Evolutionary conservation across 2,797 vertebrate genomes (phyloP).

Genomic region (Poecilia velifera): DNA sequence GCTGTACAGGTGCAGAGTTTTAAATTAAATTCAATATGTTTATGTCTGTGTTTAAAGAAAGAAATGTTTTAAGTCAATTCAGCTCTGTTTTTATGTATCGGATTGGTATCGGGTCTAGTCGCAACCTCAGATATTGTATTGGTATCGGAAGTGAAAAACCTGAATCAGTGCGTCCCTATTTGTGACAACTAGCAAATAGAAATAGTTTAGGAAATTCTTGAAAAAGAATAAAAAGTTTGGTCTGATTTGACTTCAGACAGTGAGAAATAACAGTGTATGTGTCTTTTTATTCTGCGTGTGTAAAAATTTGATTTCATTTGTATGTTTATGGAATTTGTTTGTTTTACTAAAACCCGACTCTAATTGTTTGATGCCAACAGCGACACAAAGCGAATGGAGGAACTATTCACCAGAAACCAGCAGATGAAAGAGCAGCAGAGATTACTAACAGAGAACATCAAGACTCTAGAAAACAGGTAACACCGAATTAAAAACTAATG

Average conservation of each 20-base stretch:
- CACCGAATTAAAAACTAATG: background rate
- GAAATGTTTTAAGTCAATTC: too few relatives aligned
- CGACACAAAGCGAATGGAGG: conserved; percentile 91
- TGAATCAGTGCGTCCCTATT: too few relatives aligned
- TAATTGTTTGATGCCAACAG: conserved; percentile 68
- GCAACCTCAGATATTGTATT: too few relatives aligned
- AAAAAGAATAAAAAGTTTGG: background rate
- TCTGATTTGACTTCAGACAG: background rate
- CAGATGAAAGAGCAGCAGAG: conserved; percentile 93
- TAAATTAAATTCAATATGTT: too few relatives aligned
- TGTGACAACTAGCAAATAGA: background rate
- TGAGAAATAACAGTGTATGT: background rate
- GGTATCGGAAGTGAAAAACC: too few relatives aligned
- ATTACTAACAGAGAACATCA: conserved; percentile 91
- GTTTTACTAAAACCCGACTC: background rate
- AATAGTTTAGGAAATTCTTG: background rate
- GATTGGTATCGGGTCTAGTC: too few relatives aligned
- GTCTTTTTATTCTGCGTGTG: background rate
- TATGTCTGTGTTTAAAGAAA: too few relatives aligned
- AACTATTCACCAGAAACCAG: conserved; percentile 93
- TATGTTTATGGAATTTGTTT: background rate
- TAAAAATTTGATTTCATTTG: background rate
- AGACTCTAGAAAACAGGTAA: conserved; percentile 94
- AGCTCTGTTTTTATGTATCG: too few relatives aligned
- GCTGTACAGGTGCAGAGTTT: too few relatives aligned